Evolutionary conservation across 1,140 invertebrate genomes (phyloP).

Genomic region (Diorhabda sublineata): DNA sequence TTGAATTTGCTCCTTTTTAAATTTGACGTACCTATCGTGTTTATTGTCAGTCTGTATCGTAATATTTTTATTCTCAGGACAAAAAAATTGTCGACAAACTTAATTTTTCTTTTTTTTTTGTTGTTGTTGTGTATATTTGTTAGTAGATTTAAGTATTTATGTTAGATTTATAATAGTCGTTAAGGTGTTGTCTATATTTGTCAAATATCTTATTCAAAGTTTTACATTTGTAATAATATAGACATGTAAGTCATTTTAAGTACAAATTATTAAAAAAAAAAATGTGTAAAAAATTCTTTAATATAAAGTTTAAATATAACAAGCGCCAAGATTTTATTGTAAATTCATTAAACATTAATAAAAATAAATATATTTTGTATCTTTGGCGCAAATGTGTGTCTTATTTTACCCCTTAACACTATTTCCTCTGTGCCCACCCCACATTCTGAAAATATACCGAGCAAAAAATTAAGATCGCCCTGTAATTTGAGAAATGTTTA

Average conservation of each 20-base stretch:
- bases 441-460: no score
- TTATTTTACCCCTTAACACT: conserved; percentile 15
- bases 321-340: conserved; percentile 30
- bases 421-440: not conserved
- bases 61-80: conserved; percentile 15
- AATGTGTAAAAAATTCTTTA: conserved; percentile 23
- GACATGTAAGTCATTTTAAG: conserved; percentile 26
- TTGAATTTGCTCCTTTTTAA: not conserved
- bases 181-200: conserved; percentile 19
- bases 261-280: conserved; percentile 26
- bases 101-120: conserved; percentile 14
- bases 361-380: conserved; percentile 29
- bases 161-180: conserved; percentile 16
- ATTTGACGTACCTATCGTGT: not conserved
- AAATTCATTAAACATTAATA: conserved; percentile 25
- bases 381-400: conserved; percentile 25
- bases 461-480: no score
- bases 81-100: not conserved
- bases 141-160: conserved; percentile 18
- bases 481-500: no score
- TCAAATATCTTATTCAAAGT: conserved; percentile 17
- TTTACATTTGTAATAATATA: conserved; percentile 17
- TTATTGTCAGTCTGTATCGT: not conserved
- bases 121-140: conserved; percentile 14
- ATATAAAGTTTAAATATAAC: conserved; percentile 22